phyloP scores from a whole-genome alignment of 2,797 vertebrate species.

The Bradypus variegatus region DNA sequence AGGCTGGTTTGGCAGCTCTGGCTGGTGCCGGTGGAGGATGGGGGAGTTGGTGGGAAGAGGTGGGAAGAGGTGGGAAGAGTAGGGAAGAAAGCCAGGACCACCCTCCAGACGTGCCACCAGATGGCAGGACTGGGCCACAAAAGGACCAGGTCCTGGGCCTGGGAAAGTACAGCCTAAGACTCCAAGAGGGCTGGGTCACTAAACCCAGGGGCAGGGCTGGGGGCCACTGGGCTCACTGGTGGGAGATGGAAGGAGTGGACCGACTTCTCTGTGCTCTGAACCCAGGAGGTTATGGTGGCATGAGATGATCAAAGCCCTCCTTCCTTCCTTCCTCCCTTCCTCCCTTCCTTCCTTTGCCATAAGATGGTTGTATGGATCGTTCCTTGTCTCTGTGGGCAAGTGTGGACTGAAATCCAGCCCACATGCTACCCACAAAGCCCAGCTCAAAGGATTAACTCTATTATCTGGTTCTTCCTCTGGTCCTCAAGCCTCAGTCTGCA shows the following conservation, averaged over 20 bases:
- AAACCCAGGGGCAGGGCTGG: not conserved
- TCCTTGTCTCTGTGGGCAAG: not conserved
- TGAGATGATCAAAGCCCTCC: not conserved
- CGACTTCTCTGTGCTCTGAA: not conserved
- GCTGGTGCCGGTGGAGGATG: not conserved
- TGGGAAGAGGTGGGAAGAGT: not conserved
- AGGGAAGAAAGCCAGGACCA: not conserved
- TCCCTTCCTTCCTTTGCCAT: not conserved
- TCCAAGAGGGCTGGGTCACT: not conserved
- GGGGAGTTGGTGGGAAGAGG: not conserved
- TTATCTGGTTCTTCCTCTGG: not conserved
- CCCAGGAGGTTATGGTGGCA: not conserved
- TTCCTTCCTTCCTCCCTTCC: no score
- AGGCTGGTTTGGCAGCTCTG: slow-evolving; percentile 35
- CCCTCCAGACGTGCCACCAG: not conserved
- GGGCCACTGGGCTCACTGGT: not conserved
- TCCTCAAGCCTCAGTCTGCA: not conserved
- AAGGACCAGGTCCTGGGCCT: not conserved
- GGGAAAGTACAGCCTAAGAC: not conserved
- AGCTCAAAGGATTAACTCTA: not conserved
- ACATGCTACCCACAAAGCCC: not conserved
- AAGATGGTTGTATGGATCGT: not conserved
- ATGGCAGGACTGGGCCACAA: slow-evolving; percentile 26
- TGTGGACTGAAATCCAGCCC: not conserved
- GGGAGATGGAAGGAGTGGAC: not conserved